Evolutionary conservation across 2,113 vertebrate genomes (phyloP), one percentile per base, ranked within the genome.

Genomic region (Chloropsis cyanopogon): DNA sequence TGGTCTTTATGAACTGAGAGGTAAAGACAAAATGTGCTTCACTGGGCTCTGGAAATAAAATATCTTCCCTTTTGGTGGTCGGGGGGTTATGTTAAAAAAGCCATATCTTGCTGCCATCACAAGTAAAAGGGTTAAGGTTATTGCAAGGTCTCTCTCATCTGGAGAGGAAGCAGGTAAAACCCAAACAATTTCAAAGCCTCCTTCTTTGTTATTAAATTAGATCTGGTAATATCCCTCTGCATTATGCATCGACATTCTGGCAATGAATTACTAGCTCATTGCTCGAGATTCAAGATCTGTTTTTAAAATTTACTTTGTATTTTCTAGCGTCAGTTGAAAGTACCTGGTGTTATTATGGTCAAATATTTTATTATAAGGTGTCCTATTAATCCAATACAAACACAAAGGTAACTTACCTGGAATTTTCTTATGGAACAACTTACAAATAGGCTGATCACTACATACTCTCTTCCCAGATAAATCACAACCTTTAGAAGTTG

Each of bases 151-250:
- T 63, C 50, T 88, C 57, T 81, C 22, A 70, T 79, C 85, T 82
- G 14, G 33, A 66, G 44, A 94, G 15, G 68, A 86, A 19, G 37
- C 7, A 46, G 42, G 3, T 49, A 59, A 92, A 78, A 37, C 41
- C 7, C 9, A 65, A 47, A 37, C 33, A 71, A 79, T 78, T 96
- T 90, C 31, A 95, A 76, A 84, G 54, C 19, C 57, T 94, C 24
- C 59, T 85, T 75, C 37, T 33, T 89, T 90, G 49, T 92, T 86
- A 93, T 91, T 78, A 94, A 82, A 82, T 90, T 72, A 33, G 17
- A 78, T 68, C 24, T 83, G 53, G 24, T 72, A 63, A 86, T 26
- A 41, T 61, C 31, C 12, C 14, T 53, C n/a, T 69, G 13, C 46
- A 42, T 88, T 71, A 88, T 59, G 14, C n/a, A 61, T 20, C 68